Evolutionary conservation across 64 coral and sea anemone species (phyloP), one percentile per base, ranked within the genome.

Genomic region (Exaiptasia diaphana): DNA sequence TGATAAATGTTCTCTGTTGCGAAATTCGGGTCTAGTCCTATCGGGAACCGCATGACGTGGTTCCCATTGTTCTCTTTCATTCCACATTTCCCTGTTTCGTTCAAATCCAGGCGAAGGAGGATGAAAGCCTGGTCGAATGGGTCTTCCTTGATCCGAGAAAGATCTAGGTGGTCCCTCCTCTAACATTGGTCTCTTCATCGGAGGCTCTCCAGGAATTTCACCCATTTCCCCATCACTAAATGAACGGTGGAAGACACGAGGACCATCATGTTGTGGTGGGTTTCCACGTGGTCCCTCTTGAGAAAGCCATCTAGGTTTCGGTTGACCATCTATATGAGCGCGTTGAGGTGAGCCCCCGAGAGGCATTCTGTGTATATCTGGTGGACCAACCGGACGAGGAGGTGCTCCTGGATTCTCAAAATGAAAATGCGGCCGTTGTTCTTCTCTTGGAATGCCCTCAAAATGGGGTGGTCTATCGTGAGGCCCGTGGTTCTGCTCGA

Each of bases 1-100:
- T 28, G 61, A 35, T 65, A 65, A 65, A 65, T 65, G 61, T 65
- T 65, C 61, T 65, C 61, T 65, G 13, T 65, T 35, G 31, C 13
- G 61, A 20, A 65, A 65, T 65, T 65, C 61, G 31, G 61, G 33
- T 38, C 61, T 65, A 18, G 15, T 20, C 38, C 61, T 65, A n/a
- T 65, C 61, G 15, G 61, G 61, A 10, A 28, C 30, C 38, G 61
- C 61, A 20, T 35, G 61, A 36, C 38, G 61, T 35, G 29, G 61
- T 0, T 65, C 61, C 61, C 61, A 65, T 35, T 28, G 30, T 11
- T 65, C 61, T 35, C 31, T n/a, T 10, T 65, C 61, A 35, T 35
- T 65, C 61, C 61, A 65, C 17, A 65, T 4, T 65, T 65, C 61
- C n/a, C 61, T 13, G 38, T 65, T 65, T 65, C 61, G 32, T 14